Conservation (phyloP, 92 coral and sea anemone species). For the Paramuricea clavata region DNA sequence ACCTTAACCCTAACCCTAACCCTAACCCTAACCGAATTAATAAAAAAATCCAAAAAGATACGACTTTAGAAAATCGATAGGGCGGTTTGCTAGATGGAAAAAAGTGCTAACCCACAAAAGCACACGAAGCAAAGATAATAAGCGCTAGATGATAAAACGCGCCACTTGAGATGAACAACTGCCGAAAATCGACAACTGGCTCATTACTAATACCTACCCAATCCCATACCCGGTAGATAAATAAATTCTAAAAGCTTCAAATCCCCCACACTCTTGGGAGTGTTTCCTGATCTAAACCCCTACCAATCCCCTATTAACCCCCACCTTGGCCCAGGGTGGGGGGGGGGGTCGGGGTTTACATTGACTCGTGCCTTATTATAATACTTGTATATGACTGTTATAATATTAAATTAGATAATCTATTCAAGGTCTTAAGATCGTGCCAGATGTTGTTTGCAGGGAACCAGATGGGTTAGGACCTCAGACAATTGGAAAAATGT, state of each 20-base stretch:
- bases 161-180: not conserved
- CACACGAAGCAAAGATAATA: not conserved
- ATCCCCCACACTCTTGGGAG: constrained; percentile 24
- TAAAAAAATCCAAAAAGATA: no score
- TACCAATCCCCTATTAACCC: constrained; percentile 7
- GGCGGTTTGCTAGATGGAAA: no score
- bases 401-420: no score
- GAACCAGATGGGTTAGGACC: no score
- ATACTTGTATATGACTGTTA: no score
- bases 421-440: no score
- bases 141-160: not conserved
- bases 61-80: no score
- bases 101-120: no score
- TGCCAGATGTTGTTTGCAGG: no score
- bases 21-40: no score
- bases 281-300: constrained; percentile 12
- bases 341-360: not conserved
- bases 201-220: not conserved
- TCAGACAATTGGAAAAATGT: no score
- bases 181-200: not conserved
- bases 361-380: not conserved
- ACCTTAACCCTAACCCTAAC: no score
- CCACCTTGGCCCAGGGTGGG: constrained; percentile 13
- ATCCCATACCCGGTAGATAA: constrained; percentile 9
- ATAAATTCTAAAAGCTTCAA: constrained; percentile 30